Evolutionary conservation across 1,140 invertebrate genomes (phyloP).

Genomic region (Listronotus oregonensis): DNA sequence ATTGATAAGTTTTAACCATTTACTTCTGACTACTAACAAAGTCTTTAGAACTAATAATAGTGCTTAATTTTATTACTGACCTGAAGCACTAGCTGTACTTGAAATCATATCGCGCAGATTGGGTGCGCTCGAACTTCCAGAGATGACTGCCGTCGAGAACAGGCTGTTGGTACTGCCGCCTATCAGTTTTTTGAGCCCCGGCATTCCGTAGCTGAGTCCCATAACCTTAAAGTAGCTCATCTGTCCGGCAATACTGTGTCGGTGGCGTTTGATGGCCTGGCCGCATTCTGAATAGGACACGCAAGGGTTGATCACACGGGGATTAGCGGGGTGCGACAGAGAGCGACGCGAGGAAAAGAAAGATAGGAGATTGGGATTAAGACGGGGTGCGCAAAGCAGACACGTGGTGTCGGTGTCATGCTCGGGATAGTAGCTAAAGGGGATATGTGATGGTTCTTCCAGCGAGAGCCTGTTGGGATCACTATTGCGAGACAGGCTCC

Average conservation of each 20-base stretch:
- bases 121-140: constrained; percentile 87
- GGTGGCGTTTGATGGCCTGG: constrained; percentile 79
- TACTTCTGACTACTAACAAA: no score
- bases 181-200: constrained; percentile 69
- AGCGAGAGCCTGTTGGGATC: constrained; percentile 26
- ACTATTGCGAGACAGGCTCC: constrained; percentile 28
- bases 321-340: constrained; percentile 48
- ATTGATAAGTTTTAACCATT: no score
- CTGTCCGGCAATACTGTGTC: constrained; percentile 91
- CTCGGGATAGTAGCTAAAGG: constrained; percentile 48
- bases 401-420: constrained; percentile 57
- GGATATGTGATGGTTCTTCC: constrained; percentile 21
- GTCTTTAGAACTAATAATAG: no score
- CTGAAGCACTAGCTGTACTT: constrained; percentile 69
- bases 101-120: constrained; percentile 87
- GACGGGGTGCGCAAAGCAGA: constrained; percentile 55
- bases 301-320: constrained; percentile 50
- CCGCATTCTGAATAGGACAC: constrained; percentile 54
- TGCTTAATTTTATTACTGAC: constrained; percentile 59
- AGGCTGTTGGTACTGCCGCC: constrained; percentile 77
- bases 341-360: constrained; percentile 53
- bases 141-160: constrained; percentile 93
- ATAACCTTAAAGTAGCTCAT: constrained; percentile 89
- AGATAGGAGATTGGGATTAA: constrained; percentile 55
- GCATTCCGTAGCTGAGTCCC: constrained; percentile 67